Evolutionary conservation across 2,888 invertebrate genomes (phyloP), one percentile per base, ranked within the genome.

Genomic region (Rhagonycha lutea): DNA sequence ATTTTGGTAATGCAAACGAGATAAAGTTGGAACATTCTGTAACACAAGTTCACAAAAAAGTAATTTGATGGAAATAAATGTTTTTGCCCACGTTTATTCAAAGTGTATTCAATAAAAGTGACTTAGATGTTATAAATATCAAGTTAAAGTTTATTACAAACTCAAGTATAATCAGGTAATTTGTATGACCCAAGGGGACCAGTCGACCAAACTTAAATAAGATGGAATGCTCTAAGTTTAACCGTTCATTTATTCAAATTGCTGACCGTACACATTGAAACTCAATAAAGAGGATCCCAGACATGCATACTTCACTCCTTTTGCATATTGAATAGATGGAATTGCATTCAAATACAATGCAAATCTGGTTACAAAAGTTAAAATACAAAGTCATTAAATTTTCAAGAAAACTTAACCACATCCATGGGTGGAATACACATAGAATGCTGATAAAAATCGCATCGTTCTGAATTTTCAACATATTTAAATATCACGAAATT

Each of bases 161-260:
- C 77, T 70, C 68, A 74, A 61, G 72, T 79, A 82, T 85, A 85
- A 85, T 83, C 80, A 84, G 84, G 83, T 80, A 82, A 85, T 85
- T 85, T 83, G 85, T 85, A 85, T 85, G 84, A 81, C 81, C 81
- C 79, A 79, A 80, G 79, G 80, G 79, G 77, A 73, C 26, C 77
- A 80, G 80, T 81, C 80, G 80, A 81, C 81, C 80, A 80, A 82
- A 83, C 80, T 83, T 83, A 84, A 84, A 84, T 84, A 84, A 82
- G 78, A 78, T 81, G 82, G 83, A 83, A 84, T 83, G 83, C 83
- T 80, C 82, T 76, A 82, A 83, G 81, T 84, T 84, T 80, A 80
- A 78, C 79, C 82, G 82, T 83, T 82, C 83, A 81, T 84, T 83
- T 84, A 83, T 84, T 84, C 82, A 83, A 85, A 84, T 84, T 81